Percentiles rank a stretch among this genome's conserved stretches.
Conservation (phyloP, 2,797 vertebrate species). For the Onychomys arenicola region DNA sequence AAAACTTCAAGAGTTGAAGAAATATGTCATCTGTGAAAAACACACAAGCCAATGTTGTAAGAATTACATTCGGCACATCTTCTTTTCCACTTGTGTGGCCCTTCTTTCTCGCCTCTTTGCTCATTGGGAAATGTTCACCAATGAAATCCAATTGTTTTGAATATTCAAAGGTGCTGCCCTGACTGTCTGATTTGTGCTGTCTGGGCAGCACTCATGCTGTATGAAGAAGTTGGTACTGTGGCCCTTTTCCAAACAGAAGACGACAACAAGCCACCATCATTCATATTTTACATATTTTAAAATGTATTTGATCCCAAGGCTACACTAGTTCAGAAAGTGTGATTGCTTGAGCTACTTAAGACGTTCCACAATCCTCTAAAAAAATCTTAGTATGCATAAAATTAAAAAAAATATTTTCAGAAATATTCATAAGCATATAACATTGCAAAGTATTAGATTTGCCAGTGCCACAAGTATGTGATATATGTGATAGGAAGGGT, state of each 20-base stretch:
- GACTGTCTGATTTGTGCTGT: neutral
- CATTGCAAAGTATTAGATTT: constrained; percentile 1
- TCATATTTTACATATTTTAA: neutral
- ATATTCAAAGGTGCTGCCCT: neutral
- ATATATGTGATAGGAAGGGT: neutral
- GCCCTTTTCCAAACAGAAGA: neutral
- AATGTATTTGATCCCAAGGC: neutral
- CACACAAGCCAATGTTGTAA: neutral
- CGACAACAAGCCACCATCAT: neutral
- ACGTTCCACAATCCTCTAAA: neutral
- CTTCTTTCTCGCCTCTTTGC: neutral
- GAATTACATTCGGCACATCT: neutral
- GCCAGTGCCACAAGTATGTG: neutral
- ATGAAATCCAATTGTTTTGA: neutral
- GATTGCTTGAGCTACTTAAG: neutral
- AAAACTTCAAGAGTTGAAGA: neutral
- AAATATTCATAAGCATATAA: neutral
- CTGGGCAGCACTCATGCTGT: neutral
- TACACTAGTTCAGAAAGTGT: neutral
- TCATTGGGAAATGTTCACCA: neutral
- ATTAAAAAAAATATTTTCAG: constrained; percentile 1
- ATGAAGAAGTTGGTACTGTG: neutral
- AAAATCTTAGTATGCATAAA: neutral
- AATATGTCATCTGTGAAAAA: neutral
- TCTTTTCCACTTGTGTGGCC: neutral